Percentiles rank a stretch among this genome's conserved stretches.
Evolutionary conservation across 2,113 vertebrate genomes (phyloP).

Genomic region (Pseudorectes ferrugineus): DNA sequence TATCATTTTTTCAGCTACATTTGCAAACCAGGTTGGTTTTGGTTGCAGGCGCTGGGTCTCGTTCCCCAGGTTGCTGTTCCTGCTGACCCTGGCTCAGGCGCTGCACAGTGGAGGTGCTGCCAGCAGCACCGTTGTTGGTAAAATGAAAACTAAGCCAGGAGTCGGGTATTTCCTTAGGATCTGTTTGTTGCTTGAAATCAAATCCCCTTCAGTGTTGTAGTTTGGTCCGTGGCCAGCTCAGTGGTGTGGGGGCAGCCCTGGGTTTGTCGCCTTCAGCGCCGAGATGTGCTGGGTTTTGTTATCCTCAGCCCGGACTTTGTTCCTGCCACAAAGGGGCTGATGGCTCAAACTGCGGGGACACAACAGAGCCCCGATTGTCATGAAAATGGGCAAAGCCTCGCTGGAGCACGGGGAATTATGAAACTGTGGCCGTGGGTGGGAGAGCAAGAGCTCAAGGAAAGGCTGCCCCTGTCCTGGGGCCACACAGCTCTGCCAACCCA

Average conservation of each 20-base stretch:
- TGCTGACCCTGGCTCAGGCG: background rate
- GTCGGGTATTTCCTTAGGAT: background rate
- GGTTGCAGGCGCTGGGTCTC: accelerated
- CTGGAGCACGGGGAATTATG: background rate
- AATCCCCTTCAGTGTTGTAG: background rate
- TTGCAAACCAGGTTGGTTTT: background rate
- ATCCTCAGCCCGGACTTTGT: constrained; percentile 15
- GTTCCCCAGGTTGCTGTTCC: accelerated
- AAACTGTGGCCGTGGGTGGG: background rate
- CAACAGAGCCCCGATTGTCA: constrained; percentile 55
- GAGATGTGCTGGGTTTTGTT: constrained; percentile 25
- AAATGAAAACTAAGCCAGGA: background rate
- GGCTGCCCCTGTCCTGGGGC: background rate
- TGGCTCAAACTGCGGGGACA: constrained; percentile 21
- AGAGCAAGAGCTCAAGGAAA: background rate
- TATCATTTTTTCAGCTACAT: background rate
- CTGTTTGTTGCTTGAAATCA: background rate
- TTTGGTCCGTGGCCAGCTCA: background rate
- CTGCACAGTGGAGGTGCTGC: background rate
- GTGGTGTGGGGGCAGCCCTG: background rate
- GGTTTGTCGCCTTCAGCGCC: background rate
- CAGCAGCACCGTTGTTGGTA: accelerated
- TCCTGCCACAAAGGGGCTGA: constrained; percentile 44
- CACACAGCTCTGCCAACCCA: background rate
- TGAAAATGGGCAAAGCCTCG: constrained; percentile 35